Evolutionary conservation across 2,797 vertebrate genomes (phyloP), one percentile per base, ranked within the genome.

Genomic region (Acanthis flammea): DNA sequence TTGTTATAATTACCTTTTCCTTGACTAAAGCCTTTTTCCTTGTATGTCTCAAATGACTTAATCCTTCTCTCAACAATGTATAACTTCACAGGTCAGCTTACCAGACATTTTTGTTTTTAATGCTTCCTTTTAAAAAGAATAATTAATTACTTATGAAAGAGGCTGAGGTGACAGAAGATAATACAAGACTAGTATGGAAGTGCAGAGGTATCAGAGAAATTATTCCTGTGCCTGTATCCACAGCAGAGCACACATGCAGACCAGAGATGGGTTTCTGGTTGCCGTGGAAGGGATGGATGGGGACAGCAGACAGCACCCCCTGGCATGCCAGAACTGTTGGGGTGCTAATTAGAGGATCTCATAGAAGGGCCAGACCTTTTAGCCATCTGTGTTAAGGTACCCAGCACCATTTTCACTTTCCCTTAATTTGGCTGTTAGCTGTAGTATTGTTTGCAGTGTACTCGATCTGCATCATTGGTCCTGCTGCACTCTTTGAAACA

Each of bases 401-500:
- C 10, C 24, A 35, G 50, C 12, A 63, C 31, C 8, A 35, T 80
- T 80, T 88, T 79, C 71, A 18, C n/a, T 89, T 79, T 51, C 30
- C 57, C 47, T 86, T 81, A 60, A 68, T 76, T 76, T 70, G 57
- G 8, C 58, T 62, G 21, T 61, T 53, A 35, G 58, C 31, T 79
- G 60, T 50, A 27, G 30, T 62, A 28, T 51, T 89, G 72, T 58
- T 74, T 62, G 25, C 18, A 10, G 12, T 31, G 27, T 31, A 41
- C 79, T 74, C 71, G 48, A 50, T 84, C 77, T 76, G 6, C n/a
- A 13, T 85, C 58, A 45, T 31, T 91, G 22, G 3, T 84, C 95
- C 90, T 94, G 70, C 86, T 88, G 61, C 60, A 67, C 23, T 92
- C 27, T 91, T 74, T 91, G 73, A 92, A 72, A 80, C 87, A 62